These are phyloP conservation scores for Odocoileus virginianus DNA, from an alignment of 2,113 vertebrate species.

Conservation along the genomic window DNA sequence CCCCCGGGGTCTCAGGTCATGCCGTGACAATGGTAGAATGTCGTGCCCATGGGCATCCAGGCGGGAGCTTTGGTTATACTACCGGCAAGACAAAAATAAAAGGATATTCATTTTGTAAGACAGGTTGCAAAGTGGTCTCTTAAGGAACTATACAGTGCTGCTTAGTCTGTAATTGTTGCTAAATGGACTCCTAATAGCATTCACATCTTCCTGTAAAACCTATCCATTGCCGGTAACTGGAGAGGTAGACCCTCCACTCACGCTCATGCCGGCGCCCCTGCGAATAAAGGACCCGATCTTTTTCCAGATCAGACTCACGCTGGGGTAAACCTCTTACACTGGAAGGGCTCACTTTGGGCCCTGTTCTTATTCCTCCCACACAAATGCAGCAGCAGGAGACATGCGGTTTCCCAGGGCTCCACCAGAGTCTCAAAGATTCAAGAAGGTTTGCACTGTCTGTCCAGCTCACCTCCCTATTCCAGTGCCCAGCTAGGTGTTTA, in stretches of 20 bases:
- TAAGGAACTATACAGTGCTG: background rate
- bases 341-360: background rate
- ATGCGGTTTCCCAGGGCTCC: background rate
- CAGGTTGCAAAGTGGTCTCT: background rate
- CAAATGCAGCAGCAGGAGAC: background rate
- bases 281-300: rapidly evolving
- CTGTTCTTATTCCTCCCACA: background rate
- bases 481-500: background rate
- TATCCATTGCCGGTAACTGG: rapidly evolving
- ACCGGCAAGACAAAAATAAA: background rate
- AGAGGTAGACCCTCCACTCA: rapidly evolving
- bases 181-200: background rate
- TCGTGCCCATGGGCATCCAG: background rate
- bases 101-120: background rate
- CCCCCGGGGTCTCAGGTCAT: rapidly evolving
- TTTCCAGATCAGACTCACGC: background rate
- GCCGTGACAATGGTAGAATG: rapidly evolving
- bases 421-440: background rate
- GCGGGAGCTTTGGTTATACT: background rate
- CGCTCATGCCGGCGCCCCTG: rapidly evolving
- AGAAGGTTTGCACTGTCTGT: background rate
- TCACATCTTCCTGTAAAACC: background rate
- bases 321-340: rapidly evolving
- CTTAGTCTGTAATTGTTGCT: background rate
- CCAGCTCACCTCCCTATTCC: too few relatives aligned